Base-by-base conservation (phyloP, 2,797 vertebrate genomes). In the Schizopygopsis malacanthus region DNA sequence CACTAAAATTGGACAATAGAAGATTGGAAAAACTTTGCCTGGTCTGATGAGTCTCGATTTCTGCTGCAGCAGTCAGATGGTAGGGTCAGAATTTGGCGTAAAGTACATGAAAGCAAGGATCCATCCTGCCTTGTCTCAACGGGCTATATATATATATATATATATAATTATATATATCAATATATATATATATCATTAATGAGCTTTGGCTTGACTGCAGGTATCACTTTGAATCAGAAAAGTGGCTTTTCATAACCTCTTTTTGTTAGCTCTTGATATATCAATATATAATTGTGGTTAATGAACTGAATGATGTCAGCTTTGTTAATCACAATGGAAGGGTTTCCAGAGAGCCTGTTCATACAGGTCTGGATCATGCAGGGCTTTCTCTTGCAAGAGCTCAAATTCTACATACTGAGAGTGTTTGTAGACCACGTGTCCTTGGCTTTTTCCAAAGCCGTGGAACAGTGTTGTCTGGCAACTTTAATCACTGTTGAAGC, bases 311-410 rank as follows among this genome's bases (percentile, higher is more conserved):
- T 65, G 20, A 63, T 47, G 41, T n/a, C 18, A n/a, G 45, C 43
- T 67, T 83, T 47, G 28, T 67, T 28, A 52, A 43, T 76, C 13
- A 8, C 22, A 3, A 10, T 67, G 25, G 18, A 15, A 79, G 43
- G n/a, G 33, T 65, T 45, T 50, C 5, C 13, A 4, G 41, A 78
- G 33, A 69, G 20, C 61, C 56, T 63, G 78, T 75, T 85, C 69
- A 52, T 43, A 54, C 85, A 37, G n/a, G 61, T 79, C 25, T 77
- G 41, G 25, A 41, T 39, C 59, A 61, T 37, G 2, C 47, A 69
- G 61, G 11, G 59, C 37, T 16, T 81, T 81, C 28, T 69, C 7
- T 18, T 39, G 28, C 6, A 45, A 63, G 56, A 63, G n/a, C 37
- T 61, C 16, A 33, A 22, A 50, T 25, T 15, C 25, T 63, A 28